Percentiles rank a stretch among this genome's conserved stretches.
Conservation (phyloP, 2,888 invertebrate species). For the Plebejus anna region DNA sequence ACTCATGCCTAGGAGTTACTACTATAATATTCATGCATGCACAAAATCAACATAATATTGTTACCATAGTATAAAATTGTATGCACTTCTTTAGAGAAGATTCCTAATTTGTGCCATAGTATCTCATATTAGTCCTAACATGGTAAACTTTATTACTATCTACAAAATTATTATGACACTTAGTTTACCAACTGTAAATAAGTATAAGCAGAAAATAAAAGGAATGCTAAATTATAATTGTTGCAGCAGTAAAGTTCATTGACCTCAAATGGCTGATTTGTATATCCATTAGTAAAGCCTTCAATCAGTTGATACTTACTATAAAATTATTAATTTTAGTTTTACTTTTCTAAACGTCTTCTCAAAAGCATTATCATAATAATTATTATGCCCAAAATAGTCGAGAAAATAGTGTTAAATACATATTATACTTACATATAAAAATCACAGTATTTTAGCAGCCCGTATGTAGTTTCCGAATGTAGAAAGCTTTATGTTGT, state of each 20-base stretch:
- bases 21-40: background rate
- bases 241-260: no score
- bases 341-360: no score
- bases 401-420: background rate
- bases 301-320: no score
- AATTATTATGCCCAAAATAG: background rate
- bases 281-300: no score
- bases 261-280: no score
- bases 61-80: constrained; percentile 36
- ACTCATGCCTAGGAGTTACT: background rate
- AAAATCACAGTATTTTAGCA: constrained; percentile 1
- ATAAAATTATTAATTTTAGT: no score
- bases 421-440: background rate
- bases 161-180: background rate
- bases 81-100: constrained; percentile 30
- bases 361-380: no score
- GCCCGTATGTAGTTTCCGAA: background rate
- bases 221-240: no score
- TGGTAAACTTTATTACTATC: background rate
- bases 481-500: constrained; percentile 1
- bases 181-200: no score
- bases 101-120: constrained; percentile 41
- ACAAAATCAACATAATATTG: constrained; percentile 34
- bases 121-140: constrained; percentile 26
- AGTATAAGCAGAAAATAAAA: no score